Base-by-base conservation (phyloP, 2,888 invertebrate species). In the Polia nebulosa region DNA sequence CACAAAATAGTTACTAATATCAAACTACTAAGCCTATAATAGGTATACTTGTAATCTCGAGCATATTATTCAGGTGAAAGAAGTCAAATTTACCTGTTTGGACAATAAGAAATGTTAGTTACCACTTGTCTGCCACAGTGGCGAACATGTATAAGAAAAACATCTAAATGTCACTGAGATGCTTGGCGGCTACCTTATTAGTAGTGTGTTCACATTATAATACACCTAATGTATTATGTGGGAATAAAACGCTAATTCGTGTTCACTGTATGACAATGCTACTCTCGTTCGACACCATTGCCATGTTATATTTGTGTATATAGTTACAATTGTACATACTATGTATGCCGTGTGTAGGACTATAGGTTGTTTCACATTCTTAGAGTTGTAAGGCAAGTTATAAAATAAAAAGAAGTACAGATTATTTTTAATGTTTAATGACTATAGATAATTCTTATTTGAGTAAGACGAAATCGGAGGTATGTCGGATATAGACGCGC, bases 281-380 rank as follows among this genome's bases (percentile, higher is more conserved):
- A 85, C 60, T 84, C 84, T 89, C 83, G 85, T 85, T 85, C 74
- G 83, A 87, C 84, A 86, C 83, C 87, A 91, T 89, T 90, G 91
- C 91, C 90, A 90, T 89, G 85, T 90, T 90, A 88, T 92, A 90
- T 90, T 90, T 87, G 88, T 95, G 94, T 95, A 94, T 90, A 95
- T 94, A 94, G 88, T 89, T 89, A 90, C 84, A 85, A 90, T 87
- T 95, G 95, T 95, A 95, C 94, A 95, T 95, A 95, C 94, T 93
- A 89, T 94, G 94, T 94, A 94, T 94, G 94, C 91, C 90, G 91
- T 92, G 91, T 91, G 92, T 94, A 93, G 92, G 86, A 88, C 87
- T 90, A 92, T 94, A 95, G 94, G 91, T 92, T 90, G 91, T 93
- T 93, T 92, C 91, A 92, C 87, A 85, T 91, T 90, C 87, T 88